Evolutionary conservation across 2,113 vertebrate genomes (phyloP).

Genomic region (Ammodramus savannarum): DNA sequence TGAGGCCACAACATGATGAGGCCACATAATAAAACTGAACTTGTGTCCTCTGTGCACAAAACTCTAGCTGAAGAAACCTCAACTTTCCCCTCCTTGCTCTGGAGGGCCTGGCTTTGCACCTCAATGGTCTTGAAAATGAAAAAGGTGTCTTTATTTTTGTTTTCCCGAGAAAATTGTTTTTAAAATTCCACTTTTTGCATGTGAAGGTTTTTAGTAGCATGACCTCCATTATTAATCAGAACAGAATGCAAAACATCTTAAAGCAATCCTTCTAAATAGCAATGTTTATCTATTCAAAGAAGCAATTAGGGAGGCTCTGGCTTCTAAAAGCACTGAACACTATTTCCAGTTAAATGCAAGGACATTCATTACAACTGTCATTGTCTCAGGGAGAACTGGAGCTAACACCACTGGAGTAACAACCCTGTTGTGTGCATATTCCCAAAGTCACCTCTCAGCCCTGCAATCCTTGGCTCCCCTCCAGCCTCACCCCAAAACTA

Average conservation of each 20-base stretch:
- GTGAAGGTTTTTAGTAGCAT: neutral
- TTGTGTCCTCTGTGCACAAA: neutral
- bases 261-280: constrained; percentile 6
- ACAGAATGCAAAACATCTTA: neutral
- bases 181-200: neutral
- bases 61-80: neutral
- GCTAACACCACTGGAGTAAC: constrained; percentile 4
- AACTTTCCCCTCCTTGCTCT: neutral
- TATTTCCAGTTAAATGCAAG: constrained; percentile 54
- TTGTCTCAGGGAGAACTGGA: constrained; percentile 40
- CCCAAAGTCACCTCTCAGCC: constrained; percentile 15
- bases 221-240: constrained; percentile 23
- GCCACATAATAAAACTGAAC: neutral
- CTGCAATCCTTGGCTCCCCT: neutral
- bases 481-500: neutral
- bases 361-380: constrained; percentile 22
- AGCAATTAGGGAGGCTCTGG: constrained; percentile 48
- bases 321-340: constrained; percentile 17
- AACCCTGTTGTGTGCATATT: neutral
- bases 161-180: neutral
- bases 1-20: neutral
- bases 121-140: neutral
- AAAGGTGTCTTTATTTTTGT: neutral
- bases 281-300: constrained; percentile 37
- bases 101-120: neutral